Base-by-base conservation (phyloP, 1,140 invertebrate genomes). In the Bombyx mandarina region DNA sequence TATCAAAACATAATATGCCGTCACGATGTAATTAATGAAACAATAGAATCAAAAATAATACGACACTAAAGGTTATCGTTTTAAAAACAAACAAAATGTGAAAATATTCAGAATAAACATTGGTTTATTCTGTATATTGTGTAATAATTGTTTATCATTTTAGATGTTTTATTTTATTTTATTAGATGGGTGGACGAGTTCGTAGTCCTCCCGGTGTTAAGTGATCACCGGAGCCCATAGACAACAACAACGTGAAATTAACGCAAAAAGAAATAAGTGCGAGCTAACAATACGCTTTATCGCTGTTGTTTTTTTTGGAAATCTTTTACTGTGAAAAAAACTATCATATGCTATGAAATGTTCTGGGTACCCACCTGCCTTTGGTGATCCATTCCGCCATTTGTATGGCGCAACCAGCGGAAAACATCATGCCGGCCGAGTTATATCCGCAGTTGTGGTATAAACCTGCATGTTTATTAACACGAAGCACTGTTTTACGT, bases 361-460 rank as follows among this genome's bases (percentile, higher is more conserved):
- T 18, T n/a, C n/a, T 1, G 22, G 26, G 26, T 22, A 46, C 51
- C 68, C 45, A 89, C 88, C 88, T 82, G 42, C 95, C 96, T 63
- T 93, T 89, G 0, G 93, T 86, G 54, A 97, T 91, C 96, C 96
- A 97, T 48, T 92, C 90, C 0, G 96, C 95, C 60, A 95, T 90
- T 84, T 97, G 94, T 73, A 95, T 91, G 0, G 92, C 94, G 65
- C 94, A 95, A 3, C 96, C 96, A 5, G 94, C 94, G 43, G 95
- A 94, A 52, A 96, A 91, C 94, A 96, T 97, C 92, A 97, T 96
- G 4, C 96, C 96, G 1, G 94, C 91, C 35, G 94, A 96, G 77
- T 97, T 98, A 77, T 95, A 97, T 8, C 94, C 96, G 71, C 93
- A 95, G 49, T 92, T 94, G 75, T 97, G 94, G 77, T 92, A 97